Conservation (phyloP, 2,888 invertebrate species). For the Chesias legatella region DNA sequence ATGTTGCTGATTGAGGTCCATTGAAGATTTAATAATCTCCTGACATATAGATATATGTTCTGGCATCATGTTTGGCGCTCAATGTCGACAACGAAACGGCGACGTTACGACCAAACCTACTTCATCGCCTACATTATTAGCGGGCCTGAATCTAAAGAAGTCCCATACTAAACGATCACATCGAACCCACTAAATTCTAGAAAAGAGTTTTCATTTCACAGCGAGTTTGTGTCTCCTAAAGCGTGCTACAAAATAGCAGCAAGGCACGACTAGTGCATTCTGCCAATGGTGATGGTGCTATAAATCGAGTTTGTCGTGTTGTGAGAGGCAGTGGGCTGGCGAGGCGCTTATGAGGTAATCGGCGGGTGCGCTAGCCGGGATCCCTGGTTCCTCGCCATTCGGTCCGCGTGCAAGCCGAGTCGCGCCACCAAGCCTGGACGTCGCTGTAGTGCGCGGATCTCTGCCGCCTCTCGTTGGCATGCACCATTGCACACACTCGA, state of each 20-base stretch:
- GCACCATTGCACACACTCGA: constrained; percentile 91
- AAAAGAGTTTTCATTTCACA: not conserved
- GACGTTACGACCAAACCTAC: not conserved
- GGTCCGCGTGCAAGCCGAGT: constrained; percentile 84
- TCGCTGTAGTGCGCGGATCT: constrained; percentile 84
- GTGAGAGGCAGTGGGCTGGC: constrained; percentile 9
- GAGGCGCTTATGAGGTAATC: constrained; percentile 8
- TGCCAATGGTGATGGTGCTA: constrained; percentile 5
- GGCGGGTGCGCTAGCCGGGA: constrained; percentile 30
- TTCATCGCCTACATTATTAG: constrained; percentile 3
- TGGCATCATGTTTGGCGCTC: not conserved
- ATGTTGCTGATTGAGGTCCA: no score
- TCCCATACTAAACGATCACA: constrained; percentile 3
- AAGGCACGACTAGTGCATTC: constrained; percentile 7
- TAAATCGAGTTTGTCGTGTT: constrained; percentile 15
- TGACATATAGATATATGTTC: no score
- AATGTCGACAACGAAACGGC: not conserved
- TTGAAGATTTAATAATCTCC: no score
- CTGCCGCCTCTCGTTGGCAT: constrained; percentile 80
- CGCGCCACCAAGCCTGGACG: constrained; percentile 96
- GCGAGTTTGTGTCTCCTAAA: constrained; percentile 4
- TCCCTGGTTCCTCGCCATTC: constrained; percentile 56
- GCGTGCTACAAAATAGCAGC: constrained; percentile 6
- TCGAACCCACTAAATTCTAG: constrained; percentile 5
- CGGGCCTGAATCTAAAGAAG: constrained; percentile 1